Evolutionary conservation across 2,888 invertebrate species (phyloP), one percentile per base, ranked within the genome.

Genomic region (Agonopterix arenella): DNA sequence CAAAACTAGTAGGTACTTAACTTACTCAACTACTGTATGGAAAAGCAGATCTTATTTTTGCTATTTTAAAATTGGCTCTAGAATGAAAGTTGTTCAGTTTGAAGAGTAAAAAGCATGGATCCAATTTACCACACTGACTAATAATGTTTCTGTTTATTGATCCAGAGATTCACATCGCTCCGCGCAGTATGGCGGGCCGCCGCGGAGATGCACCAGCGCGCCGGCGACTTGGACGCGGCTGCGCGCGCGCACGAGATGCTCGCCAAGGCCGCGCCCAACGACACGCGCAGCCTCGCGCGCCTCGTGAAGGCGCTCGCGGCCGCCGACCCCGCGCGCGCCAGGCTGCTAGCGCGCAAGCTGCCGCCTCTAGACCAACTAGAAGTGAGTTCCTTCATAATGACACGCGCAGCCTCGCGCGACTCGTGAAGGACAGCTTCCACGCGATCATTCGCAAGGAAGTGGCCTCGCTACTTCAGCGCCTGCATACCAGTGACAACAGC

Each of bases 261-360:
- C 11, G 90, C 96, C 8, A 91, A 92, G 70, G 90, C 93, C 2
- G 93, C 95, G 60, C 96, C 97, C 0, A 86, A 90, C 43, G 97
- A 98, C 82, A 91, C 91, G 57, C 93, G 94, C 51, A 93, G 94
- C 0, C 82, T 96, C 46, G 98, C 98, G 1, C 94, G 98, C 57
- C 90, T 99, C n/a, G 96, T 98, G 5, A 93, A 97, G 56, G 97
- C 97, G 1, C 96, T 98, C 72, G 92, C 95, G 0, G 91, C 93
- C 77, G 94, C 94, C 65, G 95, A 98, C 80, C 93, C 95, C 3
- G 83, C 85, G 5, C 93, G 95, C 62, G 98, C 98, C 0, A 90
- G 94, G 57, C 86, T 91, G 52, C 88, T 95, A 11, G 85, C 85
- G 1, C 58, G 59, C 4, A 54, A 58, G 0, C 61, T 88, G 57